Conservation (phyloP, 2,888 invertebrate genomes). For the Mythimna pallens region DNA sequence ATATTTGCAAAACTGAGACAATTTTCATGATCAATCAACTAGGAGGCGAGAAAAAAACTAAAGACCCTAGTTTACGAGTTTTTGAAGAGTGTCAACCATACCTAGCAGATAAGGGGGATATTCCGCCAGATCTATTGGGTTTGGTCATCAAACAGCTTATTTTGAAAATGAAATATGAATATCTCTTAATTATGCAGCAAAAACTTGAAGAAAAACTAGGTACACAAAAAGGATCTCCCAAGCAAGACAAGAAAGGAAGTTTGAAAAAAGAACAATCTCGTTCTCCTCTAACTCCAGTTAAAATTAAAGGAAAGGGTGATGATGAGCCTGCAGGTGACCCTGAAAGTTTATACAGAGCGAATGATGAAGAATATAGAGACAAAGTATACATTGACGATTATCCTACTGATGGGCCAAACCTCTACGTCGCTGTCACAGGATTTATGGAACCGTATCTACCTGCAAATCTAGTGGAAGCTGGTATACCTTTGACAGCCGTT, state of each 20-base stretch:
- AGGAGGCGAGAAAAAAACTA: slow-evolving; percentile 84
- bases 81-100: slow-evolving; percentile 85
- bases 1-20: slow-evolving; percentile 86
- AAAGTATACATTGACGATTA: slow-evolving; percentile 89
- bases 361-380: slow-evolving; percentile 90
- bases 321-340: slow-evolving; percentile 37
- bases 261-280: slow-evolving; percentile 63
- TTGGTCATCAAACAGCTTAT: slow-evolving; percentile 85
- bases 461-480: slow-evolving; percentile 78
- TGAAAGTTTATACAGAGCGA: slow-evolving; percentile 76
- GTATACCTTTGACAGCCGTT: slow-evolving; percentile 82
- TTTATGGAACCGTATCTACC: slow-evolving; percentile 83
- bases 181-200: slow-evolving; percentile 81
- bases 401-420: slow-evolving; percentile 88
- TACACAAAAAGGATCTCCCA: slow-evolving; percentile 82
- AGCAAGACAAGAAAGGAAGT: slow-evolving; percentile 74
- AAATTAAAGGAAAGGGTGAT: slow-evolving; percentile 74
- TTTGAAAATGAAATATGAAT: slow-evolving; percentile 86
- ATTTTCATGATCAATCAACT: slow-evolving; percentile 88
- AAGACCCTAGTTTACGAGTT: slow-evolving; percentile 81
- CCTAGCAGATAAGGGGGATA: slow-evolving; percentile 83
- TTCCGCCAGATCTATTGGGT: slow-evolving; percentile 83
- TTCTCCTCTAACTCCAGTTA: slow-evolving; percentile 56
- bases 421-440: slow-evolving; percentile 89
- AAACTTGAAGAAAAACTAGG: slow-evolving; percentile 82